phyloP scores from a whole-genome alignment of 1,140 invertebrate genomes.

The Gryon sp. region DNA sequence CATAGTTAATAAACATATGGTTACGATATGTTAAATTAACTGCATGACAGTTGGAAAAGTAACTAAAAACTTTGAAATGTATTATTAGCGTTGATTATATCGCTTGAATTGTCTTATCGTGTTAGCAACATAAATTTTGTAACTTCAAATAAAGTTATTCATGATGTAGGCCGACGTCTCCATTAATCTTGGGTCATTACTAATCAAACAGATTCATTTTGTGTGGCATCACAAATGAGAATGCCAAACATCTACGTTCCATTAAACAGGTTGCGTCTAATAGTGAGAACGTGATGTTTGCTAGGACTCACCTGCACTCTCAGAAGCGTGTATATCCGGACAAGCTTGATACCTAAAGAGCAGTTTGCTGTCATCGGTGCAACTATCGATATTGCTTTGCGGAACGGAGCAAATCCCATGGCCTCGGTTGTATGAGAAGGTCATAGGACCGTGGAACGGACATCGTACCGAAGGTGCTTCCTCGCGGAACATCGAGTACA shows the following conservation, averaged over 20 bases:
- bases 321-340: constrained; percentile 91
- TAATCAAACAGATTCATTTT: constrained; percentile 27
- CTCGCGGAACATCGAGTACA: constrained; percentile 93
- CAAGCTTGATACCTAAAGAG: constrained; percentile 95
- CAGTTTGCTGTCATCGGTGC: constrained; percentile 91
- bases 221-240: constrained; percentile 26
- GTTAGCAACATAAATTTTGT: neutral
- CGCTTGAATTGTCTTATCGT: neutral
- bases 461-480: constrained; percentile 89
- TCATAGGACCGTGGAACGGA: constrained; percentile 87
- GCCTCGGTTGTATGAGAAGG: constrained; percentile 91
- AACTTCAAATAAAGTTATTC: constrained; percentile 4
- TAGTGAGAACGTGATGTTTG: constrained; percentile 43
- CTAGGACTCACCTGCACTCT: constrained; percentile 85
- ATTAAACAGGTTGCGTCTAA: constrained; percentile 36
- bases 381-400: constrained; percentile 91
- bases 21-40: no score
- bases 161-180: neutral
- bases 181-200: constrained; percentile 21
- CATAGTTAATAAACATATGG: no score
- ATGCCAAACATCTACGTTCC: constrained; percentile 35
- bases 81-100: no score
- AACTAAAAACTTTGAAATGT: no score
- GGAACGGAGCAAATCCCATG: constrained; percentile 91
- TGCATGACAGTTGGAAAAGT: no score